phyloP scores from a whole-genome alignment of 2,888 invertebrate species.

The Synergus umbraculus region DNA sequence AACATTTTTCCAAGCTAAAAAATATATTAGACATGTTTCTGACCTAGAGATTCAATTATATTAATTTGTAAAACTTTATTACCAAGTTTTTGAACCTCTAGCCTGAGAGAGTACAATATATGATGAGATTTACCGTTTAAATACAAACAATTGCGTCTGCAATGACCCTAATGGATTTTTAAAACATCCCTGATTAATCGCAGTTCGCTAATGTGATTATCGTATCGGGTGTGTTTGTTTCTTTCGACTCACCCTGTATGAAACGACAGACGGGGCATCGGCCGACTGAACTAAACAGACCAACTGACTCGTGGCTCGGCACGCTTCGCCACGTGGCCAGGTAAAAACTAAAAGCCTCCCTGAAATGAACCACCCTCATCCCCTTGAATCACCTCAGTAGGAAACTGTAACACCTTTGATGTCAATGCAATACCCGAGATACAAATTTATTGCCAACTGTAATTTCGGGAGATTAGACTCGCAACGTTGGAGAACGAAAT shows the following conservation, averaged over 20 bases:
- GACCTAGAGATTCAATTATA: no score
- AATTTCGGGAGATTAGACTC: constrained; percentile 52
- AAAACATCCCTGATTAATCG: constrained; percentile 32
- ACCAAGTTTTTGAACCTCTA: no score
- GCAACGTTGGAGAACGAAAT: constrained; percentile 12
- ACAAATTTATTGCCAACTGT: constrained; percentile 49
- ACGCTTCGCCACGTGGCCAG: constrained; percentile 63
- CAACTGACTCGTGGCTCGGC: constrained; percentile 60
- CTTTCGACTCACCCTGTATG: constrained; percentile 55
- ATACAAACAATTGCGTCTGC: no score
- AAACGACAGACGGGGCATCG: constrained; percentile 56
- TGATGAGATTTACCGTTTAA: background rate
- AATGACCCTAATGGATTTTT: background rate
- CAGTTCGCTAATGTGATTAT: constrained; percentile 30
- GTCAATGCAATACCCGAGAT: constrained; percentile 45
- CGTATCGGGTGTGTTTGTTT: constrained; percentile 27
- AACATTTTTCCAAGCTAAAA: no score
- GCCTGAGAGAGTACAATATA: background rate
- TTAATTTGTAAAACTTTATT: no score
- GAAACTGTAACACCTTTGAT: constrained; percentile 52
- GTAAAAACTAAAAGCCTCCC: constrained; percentile 60
- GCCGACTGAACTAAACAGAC: constrained; percentile 49
- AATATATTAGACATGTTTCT: no score
- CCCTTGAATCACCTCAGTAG: constrained; percentile 45
- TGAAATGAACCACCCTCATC: constrained; percentile 59